Conservation (phyloP, 2,113 vertebrate species). For the Colius striatus region DNA sequence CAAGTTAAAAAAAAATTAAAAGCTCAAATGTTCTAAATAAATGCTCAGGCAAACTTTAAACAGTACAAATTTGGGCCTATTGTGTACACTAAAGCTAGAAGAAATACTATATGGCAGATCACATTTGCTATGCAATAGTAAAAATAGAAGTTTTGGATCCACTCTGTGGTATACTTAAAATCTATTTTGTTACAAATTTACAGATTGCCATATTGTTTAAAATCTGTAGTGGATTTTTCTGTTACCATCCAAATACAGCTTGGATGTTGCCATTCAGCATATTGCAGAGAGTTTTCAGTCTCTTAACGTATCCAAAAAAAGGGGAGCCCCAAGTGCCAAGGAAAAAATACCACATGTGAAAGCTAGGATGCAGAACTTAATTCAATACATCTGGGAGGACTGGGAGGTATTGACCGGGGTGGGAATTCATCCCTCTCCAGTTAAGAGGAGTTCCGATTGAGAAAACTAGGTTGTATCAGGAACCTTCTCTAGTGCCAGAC, state of each 20-base stretch:
- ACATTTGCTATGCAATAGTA: not conserved
- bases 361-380: not conserved
- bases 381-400: not conserved
- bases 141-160: not conserved
- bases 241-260: not conserved
- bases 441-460: not conserved
- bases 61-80: not conserved
- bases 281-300: not conserved
- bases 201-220: not conserved
- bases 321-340: not conserved
- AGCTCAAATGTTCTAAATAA: not conserved
- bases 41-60: not conserved
- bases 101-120: not conserved
- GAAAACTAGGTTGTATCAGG: not conserved
- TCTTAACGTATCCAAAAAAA: not conserved
- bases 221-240: not conserved
- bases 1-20: not conserved
- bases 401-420: not conserved
- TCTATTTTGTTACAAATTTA: not conserved
- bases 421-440: not conserved
- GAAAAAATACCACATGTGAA: not conserved
- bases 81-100: not conserved
- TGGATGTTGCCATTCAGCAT: not conserved
- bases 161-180: not conserved
- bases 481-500: not conserved